Percentiles rank a stretch among this genome's conserved stretches.
Evolutionary conservation across 2,113 vertebrate genomes (phyloP).

Genomic region (Tetrao urogallus): DNA sequence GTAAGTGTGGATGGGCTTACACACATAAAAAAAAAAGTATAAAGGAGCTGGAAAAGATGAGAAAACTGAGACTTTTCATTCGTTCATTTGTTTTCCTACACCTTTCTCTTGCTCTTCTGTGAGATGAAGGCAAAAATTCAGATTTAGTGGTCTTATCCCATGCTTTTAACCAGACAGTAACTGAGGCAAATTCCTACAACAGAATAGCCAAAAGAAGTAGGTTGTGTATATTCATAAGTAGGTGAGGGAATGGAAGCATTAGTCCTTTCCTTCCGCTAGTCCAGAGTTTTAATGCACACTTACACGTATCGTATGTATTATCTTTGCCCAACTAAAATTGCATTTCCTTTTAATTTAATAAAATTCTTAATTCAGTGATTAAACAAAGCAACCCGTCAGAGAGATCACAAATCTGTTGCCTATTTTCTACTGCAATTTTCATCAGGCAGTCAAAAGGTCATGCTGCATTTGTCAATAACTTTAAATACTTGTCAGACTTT

Average conservation of each 20-base stretch:
- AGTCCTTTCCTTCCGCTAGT: background rate
- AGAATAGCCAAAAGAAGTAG: background rate
- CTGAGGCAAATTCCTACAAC: background rate
- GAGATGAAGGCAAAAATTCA: background rate
- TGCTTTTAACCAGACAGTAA: background rate
- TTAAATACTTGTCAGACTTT: background rate
- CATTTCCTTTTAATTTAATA: background rate
- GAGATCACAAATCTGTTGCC: accelerated
- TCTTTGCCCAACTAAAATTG: background rate
- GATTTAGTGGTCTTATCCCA: background rate
- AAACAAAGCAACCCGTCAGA: background rate
- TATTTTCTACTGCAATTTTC: background rate
- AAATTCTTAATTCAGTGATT: background rate
- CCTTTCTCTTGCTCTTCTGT: background rate
- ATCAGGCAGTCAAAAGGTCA: background rate
- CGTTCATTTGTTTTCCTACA: background rate
- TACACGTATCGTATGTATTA: background rate
- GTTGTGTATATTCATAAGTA: background rate
- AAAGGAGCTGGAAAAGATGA: background rate
- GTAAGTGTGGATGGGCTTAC: background rate
- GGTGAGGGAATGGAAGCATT: background rate
- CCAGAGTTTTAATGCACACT: background rate
- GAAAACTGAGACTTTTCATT: background rate
- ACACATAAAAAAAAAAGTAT: background rate
- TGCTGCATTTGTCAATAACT: background rate